A percentile compares a stretch with the other conserved stretches of the same genome.
phyloP scores from a whole-genome alignment of 1,140 invertebrate species.

The Lerema accius region DNA sequence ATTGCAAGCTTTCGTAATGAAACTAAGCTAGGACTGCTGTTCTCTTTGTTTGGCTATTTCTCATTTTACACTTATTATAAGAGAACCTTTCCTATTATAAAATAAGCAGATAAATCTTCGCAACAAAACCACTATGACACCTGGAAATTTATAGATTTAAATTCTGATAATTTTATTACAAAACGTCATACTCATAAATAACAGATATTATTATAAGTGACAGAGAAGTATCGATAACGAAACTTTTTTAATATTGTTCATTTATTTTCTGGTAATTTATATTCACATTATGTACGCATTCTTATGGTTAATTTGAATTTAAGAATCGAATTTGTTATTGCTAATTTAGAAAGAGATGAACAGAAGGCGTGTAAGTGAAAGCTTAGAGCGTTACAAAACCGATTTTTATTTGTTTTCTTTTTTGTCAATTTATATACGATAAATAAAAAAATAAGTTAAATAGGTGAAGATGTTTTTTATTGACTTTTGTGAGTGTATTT shows the following conservation, averaged over 20 bases:
- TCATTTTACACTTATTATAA: not conserved
- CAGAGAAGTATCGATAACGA: too few relatives aligned
- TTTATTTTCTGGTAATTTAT: too few relatives aligned
- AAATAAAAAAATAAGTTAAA: too few relatives aligned
- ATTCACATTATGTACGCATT: too few relatives aligned
- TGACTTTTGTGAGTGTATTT: too few relatives aligned
- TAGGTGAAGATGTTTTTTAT: too few relatives aligned
- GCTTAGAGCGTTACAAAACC: conserved; percentile 8
- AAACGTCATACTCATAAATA: not conserved
- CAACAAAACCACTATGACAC: not conserved
- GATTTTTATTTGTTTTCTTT: conserved; percentile 14
- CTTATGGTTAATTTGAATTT: not conserved
- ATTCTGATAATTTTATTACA: not conserved
- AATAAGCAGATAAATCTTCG: not conserved
- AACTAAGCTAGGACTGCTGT: conserved; percentile 49
- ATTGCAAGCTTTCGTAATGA: conserved; percentile 75
- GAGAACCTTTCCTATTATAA: not conserved
- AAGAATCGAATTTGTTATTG: conserved; percentile 15
- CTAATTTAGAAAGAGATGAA: conserved; percentile 13
- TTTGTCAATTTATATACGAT: too few relatives aligned
- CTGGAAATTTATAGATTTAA: not conserved
- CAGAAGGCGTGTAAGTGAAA: conserved; percentile 21
- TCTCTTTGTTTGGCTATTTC: conserved; percentile 10
- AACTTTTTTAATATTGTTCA: too few relatives aligned
- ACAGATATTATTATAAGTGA: too few relatives aligned